Evolutionary conservation across 37 sponge, comb jelly and placozoan species (phyloP).

Genomic region (Chondrosia reniformis): DNA sequence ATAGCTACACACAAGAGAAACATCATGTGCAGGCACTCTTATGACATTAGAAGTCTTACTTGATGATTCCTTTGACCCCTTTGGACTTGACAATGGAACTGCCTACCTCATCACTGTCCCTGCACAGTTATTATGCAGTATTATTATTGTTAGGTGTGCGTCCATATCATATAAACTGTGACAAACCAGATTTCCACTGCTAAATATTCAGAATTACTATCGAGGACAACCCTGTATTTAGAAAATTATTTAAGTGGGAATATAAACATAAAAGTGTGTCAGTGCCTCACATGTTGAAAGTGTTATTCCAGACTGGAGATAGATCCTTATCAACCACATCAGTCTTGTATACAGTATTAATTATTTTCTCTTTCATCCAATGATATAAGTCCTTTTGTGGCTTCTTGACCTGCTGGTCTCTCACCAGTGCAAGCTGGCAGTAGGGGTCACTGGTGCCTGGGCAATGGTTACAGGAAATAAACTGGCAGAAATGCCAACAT

Average conservation of each 20-base stretch:
- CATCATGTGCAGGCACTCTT: not conserved
- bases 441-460: constrained; percentile 21
- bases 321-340: not conserved
- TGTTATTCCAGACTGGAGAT: not conserved
- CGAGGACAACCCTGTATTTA: not conserved
- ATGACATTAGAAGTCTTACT: not conserved
- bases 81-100: not conserved
- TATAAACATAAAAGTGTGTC: not conserved
- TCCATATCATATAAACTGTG: no score
- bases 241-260: not conserved
- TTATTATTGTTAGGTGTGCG: not conserved
- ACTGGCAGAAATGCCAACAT: not conserved
- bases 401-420: not conserved
- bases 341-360: not conserved
- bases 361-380: not conserved
- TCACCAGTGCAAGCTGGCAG: constrained; percentile 1
- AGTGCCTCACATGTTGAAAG: not conserved
- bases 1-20: constrained; percentile 3
- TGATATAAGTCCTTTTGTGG: not conserved
- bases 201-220: not conserved
- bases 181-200: constrained; percentile 22
- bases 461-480: not conserved
- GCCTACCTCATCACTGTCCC: constrained; percentile 1
- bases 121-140: not conserved
- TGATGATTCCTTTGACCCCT: constrained; percentile 1